Conservation (phyloP, 2,888 invertebrate species). For the Meliscaeva auricollis region DNA sequence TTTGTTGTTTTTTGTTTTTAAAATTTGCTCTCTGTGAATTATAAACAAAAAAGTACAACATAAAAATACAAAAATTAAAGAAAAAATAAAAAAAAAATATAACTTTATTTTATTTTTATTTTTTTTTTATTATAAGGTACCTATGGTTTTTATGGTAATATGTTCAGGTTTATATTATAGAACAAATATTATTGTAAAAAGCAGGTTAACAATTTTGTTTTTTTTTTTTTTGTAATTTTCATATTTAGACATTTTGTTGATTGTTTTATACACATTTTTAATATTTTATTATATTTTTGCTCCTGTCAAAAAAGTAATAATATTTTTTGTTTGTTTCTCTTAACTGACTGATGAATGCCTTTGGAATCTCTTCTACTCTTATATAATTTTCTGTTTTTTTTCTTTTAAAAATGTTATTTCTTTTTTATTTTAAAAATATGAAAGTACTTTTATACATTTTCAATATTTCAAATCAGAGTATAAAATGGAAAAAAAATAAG, state of each 20-base stretch:
- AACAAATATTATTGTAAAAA: constrained; percentile 13
- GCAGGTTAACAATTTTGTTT: constrained; percentile 10
- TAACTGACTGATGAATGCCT: constrained; percentile 27
- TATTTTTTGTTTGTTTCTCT: constrained; percentile 71
- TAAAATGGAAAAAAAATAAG: constrained; percentile 37
- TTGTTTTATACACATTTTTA: constrained; percentile 32
- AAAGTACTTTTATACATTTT: background rate
- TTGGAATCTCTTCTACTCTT: constrained; percentile 65
- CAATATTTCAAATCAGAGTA: constrained; percentile 38
- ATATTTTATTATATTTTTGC: constrained; percentile 81
- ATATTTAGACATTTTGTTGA: constrained; percentile 3
- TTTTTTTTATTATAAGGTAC: constrained; percentile 22
- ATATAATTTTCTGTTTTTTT: constrained; percentile 35
- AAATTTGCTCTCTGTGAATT: constrained; percentile 36
- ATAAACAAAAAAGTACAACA: constrained; percentile 36
- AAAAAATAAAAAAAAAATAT: constrained; percentile 49
- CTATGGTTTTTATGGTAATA: constrained; percentile 3
- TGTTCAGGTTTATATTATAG: constrained; percentile 1
- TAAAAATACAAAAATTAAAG: constrained; percentile 53
- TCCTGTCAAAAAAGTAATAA: constrained; percentile 83
- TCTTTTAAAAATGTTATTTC: constrained; percentile 22
- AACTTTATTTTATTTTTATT: background rate
- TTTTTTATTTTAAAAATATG: constrained; percentile 40
- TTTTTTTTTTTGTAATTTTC: constrained; percentile 1
- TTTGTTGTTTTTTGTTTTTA: background rate